Evolutionary conservation across 2,113 vertebrate genomes (phyloP).

Genomic region (Pteronura brasiliensis): DNA sequence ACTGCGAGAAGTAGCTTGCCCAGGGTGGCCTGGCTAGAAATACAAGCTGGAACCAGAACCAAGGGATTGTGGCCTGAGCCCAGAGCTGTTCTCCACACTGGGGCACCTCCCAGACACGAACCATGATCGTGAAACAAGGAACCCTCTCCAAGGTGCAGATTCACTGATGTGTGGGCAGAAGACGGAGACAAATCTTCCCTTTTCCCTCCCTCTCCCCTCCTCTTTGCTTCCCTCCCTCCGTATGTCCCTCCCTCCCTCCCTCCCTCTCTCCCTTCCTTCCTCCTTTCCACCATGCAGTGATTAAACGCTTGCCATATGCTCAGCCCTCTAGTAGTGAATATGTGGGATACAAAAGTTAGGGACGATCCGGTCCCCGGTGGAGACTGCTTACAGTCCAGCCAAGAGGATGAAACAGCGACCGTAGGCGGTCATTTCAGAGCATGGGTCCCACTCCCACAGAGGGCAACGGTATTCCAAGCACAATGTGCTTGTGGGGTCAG

Average conservation of each 20-base stretch:
- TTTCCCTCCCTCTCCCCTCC: neutral
- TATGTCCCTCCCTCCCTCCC: neutral
- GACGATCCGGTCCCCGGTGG: neutral
- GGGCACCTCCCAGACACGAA: neutral
- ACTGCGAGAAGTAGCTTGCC: neutral
- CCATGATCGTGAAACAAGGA: neutral
- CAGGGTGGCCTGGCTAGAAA: neutral
- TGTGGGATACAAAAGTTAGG: neutral
- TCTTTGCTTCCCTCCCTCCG: too few species aligned
- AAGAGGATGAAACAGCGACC: neutral
- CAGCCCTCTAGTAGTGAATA: neutral
- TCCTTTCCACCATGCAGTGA: neutral
- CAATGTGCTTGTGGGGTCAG: neutral
- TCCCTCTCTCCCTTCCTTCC: neutral
- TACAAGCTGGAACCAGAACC: neutral
- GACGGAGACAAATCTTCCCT: neutral
- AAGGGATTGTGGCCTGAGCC: neutral
- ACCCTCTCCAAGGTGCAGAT: too few species aligned
- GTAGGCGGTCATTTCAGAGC: neutral
- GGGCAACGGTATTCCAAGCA: rapidly evolving
- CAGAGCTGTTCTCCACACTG: neutral
- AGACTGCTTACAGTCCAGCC: slow-evolving; percentile 9
- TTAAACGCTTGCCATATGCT: slow-evolving; percentile 39
- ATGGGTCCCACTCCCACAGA: neutral
- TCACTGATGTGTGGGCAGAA: neutral